phyloP scores from a whole-genome alignment of 2,797 vertebrate species.

The Pseudomugil tenellus region DNA sequence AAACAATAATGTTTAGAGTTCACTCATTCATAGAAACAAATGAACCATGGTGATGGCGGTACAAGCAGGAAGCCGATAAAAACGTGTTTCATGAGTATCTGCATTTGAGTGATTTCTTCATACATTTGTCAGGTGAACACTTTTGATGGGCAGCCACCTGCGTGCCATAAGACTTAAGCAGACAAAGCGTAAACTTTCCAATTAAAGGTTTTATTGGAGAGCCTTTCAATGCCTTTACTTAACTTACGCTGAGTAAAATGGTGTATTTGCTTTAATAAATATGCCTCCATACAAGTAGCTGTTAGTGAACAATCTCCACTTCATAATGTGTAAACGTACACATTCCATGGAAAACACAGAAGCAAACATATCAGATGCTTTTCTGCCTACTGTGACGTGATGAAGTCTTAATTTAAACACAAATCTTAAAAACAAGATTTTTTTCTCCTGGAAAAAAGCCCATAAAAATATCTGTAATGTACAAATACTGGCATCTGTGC shows the following conservation, averaged over 20 bases:
- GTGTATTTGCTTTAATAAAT: constrained; percentile 29
- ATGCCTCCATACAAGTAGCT: constrained; percentile 29
- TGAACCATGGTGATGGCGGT: constrained; percentile 36
- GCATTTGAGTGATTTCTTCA: constrained; percentile 20
- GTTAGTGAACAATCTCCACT: constrained; percentile 55
- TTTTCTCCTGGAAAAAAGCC: constrained; percentile 59
- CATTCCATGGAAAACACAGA: constrained; percentile 67
- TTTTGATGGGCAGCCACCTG: constrained; percentile 23
- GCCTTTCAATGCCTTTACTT: constrained; percentile 16
- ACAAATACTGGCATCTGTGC: constrained; percentile 59
- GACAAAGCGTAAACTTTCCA: constrained; percentile 15
- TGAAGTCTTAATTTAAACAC: constrained; percentile 58
- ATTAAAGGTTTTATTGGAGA: constrained; percentile 24
- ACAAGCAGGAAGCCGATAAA: constrained; percentile 40
- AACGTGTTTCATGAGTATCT: constrained; percentile 24
- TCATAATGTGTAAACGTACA: constrained; percentile 70
- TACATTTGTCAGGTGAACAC: constrained; percentile 29
- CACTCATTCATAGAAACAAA: constrained; percentile 40
- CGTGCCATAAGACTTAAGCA: constrained; percentile 11
- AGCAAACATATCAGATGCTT: constrained; percentile 31
- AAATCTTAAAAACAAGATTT: constrained; percentile 62
- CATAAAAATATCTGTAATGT: constrained; percentile 73
- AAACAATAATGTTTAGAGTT: constrained; percentile 51
- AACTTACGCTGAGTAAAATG: constrained; percentile 29
- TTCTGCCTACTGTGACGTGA: constrained; percentile 49